These are phyloP conservation scores for Tarsius wallacei DNA, from an alignment of 2,797 vertebrate genomes.

Conservation along the genomic window DNA sequence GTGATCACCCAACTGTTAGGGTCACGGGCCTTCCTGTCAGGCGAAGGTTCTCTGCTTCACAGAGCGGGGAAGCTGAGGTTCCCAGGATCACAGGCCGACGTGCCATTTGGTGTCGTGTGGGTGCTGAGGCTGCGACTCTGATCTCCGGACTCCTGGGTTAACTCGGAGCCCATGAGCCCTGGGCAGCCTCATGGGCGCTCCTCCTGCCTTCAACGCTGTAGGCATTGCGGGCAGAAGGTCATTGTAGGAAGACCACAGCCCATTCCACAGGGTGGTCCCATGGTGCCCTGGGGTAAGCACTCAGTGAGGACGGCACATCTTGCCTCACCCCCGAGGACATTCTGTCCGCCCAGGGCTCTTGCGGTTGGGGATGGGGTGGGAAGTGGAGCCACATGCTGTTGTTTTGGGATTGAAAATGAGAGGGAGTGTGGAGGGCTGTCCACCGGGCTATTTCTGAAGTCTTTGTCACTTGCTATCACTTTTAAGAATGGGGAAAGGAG, in stretches of 20 bases:
- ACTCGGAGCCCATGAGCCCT: background rate
- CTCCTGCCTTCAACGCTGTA: background rate
- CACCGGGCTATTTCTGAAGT: constrained; percentile 74
- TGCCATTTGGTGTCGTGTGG: background rate
- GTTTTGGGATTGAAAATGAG: constrained; percentile 76
- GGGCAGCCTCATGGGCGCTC: background rate
- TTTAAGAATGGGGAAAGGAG: constrained; percentile 54
- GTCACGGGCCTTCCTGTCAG: background rate
- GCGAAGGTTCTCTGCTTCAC: background rate
- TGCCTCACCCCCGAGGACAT: constrained; percentile 11
- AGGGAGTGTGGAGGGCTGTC: background rate
- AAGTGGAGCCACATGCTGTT: constrained; percentile 64
- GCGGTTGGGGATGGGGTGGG: background rate
- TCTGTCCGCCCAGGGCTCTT: background rate
- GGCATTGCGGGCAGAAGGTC: background rate
- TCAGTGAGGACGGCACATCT: background rate
- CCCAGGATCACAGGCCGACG: fast-evolving
- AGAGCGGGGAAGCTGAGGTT: fast-evolving
- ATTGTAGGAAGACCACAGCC: background rate
- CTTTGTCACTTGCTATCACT: constrained; percentile 75
- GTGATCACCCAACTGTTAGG: background rate
- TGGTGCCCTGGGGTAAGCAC: background rate
- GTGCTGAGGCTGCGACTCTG: background rate
- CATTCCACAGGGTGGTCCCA: fast-evolving
- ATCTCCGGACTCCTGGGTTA: background rate